Evolutionary conservation across 2,113 vertebrate species (phyloP).

Genomic region (Albula goreensis): DNA sequence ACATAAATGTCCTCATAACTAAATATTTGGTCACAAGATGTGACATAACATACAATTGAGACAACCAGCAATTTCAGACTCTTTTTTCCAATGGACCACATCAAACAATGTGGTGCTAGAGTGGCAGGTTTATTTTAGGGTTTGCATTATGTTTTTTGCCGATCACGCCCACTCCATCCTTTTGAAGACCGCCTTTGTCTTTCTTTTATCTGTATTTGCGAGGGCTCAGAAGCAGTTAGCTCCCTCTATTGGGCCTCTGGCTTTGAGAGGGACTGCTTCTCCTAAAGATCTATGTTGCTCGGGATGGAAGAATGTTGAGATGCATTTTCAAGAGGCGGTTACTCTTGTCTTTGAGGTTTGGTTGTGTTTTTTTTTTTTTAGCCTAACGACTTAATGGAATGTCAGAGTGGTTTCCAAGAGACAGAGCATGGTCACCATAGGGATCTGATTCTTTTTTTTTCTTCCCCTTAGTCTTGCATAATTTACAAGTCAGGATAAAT

Average conservation of each 20-base stretch:
- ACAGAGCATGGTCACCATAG: slow-evolving; percentile 36
- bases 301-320: not conserved
- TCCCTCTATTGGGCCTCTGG: not conserved
- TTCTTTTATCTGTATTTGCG: slow-evolving; percentile 8
- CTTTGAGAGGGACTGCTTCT: not conserved
- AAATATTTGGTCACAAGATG: not conserved
- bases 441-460: slow-evolving; percentile 25
- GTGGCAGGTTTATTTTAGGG: not conserved
- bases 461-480: slow-evolving; percentile 18
- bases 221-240: not conserved
- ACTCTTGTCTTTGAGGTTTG: not conserved
- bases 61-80: too few species aligned
- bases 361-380: not conserved
- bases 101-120: not conserved
- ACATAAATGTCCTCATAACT: too few species aligned
- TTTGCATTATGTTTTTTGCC: not conserved
- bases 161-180: not conserved
- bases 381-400: slow-evolving; percentile 23
- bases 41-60: not conserved
- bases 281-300: not conserved
- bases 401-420: slow-evolving; percentile 37
- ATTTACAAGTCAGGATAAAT: slow-evolving; percentile 32
- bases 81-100: not conserved
- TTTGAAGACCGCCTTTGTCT: not conserved
- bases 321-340: not conserved